phyloP scores from a whole-genome alignment of 2,113 vertebrate genomes.

The Indicator indicator region DNA sequence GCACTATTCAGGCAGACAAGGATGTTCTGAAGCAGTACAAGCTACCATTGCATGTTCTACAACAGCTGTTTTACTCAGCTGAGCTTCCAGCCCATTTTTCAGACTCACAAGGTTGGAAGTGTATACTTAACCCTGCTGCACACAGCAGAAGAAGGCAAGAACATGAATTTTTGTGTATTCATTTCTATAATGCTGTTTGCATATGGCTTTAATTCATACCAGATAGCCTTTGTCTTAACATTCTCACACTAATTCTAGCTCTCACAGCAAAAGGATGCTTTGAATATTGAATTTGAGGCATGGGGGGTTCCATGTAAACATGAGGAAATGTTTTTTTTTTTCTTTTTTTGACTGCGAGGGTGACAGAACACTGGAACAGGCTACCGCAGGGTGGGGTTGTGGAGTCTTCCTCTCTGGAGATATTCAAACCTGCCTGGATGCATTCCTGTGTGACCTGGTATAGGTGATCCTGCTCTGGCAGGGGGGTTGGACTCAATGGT shows the following conservation, averaged over 20 bases:
- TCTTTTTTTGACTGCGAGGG: no score
- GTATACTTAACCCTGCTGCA: background rate
- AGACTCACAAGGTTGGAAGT: background rate
- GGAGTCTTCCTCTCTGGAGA: no score
- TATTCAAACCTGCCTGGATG: no score
- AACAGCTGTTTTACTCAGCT: background rate
- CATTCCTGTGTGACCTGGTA: no score
- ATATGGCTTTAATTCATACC: background rate
- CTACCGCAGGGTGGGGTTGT: no score
- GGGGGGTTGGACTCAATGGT: no score
- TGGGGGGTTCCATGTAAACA: no score
- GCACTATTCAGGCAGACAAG: background rate
- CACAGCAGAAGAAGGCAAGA: background rate
- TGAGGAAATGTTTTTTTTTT: no score
- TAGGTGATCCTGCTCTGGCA: no score
- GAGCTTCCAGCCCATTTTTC: background rate
- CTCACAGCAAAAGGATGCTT: background rate
- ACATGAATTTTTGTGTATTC: background rate
- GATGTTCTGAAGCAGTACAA: background rate
- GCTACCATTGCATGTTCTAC: background rate
- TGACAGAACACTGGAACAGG: no score
- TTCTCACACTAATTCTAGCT: background rate
- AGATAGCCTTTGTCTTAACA: background rate
- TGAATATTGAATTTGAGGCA: background rate
- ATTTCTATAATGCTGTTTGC: background rate